These are phyloP conservation scores for Drosophila cyrtoloma DNA, from an alignment of 2,888 invertebrate genomes.

Conservation along the genomic window DNA sequence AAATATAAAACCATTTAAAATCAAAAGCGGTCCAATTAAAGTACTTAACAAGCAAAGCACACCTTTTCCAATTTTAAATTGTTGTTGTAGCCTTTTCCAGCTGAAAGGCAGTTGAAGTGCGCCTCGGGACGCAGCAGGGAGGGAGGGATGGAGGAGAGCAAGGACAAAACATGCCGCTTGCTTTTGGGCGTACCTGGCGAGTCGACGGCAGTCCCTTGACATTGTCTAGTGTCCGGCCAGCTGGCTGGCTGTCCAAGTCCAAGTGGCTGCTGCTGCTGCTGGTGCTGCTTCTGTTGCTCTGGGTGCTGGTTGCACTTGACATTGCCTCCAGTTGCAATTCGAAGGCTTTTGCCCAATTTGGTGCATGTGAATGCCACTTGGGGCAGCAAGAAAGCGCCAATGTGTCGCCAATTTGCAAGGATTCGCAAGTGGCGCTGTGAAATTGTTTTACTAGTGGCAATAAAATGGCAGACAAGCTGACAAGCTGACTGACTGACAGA, in stretches of 20 bases:
- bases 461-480: constrained; percentile 63
- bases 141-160: neutral
- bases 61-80: neutral
- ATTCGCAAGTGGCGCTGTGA: constrained; percentile 55
- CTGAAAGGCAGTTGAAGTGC: constrained; percentile 19
- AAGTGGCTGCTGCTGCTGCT: constrained; percentile 2
- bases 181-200: constrained; percentile 35
- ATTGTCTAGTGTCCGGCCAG: constrained; percentile 18
- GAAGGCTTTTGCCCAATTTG: constrained; percentile 57
- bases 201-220: constrained; percentile 36
- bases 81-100: neutral
- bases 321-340: constrained; percentile 60
- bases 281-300: neutral
- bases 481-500: constrained; percentile 28
- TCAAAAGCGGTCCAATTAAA: neutral
- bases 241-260: constrained; percentile 3
- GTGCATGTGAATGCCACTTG: constrained; percentile 27
- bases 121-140: neutral
- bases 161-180: constrained; percentile 3
- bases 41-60: neutral
- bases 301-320: constrained; percentile 56
- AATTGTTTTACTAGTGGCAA: constrained; percentile 78
- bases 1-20: neutral
- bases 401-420: constrained; percentile 51
- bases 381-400: constrained; percentile 23